phyloP scores from a whole-genome alignment of 2,888 invertebrate species.

The Spatulosminthurus flaviceps region DNA sequence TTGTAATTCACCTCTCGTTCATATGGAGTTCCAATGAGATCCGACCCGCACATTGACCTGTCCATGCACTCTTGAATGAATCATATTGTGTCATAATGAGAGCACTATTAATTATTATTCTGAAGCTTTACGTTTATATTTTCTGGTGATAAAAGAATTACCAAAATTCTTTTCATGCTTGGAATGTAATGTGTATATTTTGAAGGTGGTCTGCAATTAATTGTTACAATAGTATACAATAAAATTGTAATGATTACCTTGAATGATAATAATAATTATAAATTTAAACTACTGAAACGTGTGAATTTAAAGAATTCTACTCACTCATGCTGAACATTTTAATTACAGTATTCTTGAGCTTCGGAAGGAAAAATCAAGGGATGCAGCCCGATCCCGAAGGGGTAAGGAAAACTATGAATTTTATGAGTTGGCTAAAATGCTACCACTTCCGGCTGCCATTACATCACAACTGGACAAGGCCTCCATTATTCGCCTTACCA shows the following conservation, averaged over 20 bases:
- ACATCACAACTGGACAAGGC: constrained; percentile 95
- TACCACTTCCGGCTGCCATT: constrained; percentile 88
- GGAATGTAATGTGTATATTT: neutral
- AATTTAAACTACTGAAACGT: neutral
- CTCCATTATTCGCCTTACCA: constrained; percentile 94
- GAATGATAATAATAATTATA: no score
- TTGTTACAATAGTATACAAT: neutral
- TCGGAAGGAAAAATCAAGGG: constrained; percentile 91
- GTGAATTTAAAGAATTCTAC: constrained; percentile 31
- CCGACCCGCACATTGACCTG: neutral
- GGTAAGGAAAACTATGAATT: constrained; percentile 97
- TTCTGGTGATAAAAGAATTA: no score
- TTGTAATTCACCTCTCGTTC: constrained; percentile 28
- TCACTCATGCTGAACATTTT: neutral
- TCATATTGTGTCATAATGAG: neutral
- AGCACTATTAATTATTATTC: constrained; percentile 2
- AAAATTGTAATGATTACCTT: no score
- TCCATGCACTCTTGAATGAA: neutral
- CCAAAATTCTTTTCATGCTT: no score
- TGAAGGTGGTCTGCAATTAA: neutral
- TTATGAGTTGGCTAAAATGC: constrained; percentile 94
- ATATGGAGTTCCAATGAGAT: neutral
- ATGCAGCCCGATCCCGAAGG: constrained; percentile 88
- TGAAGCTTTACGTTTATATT: no score
- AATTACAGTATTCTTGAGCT: constrained; percentile 85